These are phyloP conservation scores for Aptenodytes forsteri DNA, from an alignment of 2,113 vertebrate species.

Conservation along the genomic window DNA sequence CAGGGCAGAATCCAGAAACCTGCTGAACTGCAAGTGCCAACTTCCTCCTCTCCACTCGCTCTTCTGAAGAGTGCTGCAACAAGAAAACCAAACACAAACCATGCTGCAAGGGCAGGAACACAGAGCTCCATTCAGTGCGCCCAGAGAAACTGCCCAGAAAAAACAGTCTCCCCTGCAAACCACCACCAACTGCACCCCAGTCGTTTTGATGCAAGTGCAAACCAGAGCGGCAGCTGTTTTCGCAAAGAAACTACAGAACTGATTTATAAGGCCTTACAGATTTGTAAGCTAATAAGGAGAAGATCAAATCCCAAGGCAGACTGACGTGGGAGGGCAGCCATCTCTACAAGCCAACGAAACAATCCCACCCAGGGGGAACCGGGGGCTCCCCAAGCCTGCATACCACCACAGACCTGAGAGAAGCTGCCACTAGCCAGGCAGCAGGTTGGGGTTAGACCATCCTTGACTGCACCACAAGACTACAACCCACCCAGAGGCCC, in stretches of 20 bases:
- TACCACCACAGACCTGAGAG: neutral
- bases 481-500: neutral
- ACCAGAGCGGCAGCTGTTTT: neutral
- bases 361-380: fast-evolving
- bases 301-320: neutral
- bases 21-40: neutral
- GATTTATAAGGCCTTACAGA: neutral
- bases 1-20: neutral
- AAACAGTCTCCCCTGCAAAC: neutral
- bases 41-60: neutral
- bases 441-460: neutral
- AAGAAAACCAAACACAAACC: neutral
- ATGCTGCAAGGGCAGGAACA: neutral
- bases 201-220: neutral
- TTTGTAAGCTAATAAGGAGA: neutral
- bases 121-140: neutral
- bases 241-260: neutral
- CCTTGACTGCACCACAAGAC: neutral
- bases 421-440: neutral
- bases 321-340: neutral
- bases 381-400: neutral
- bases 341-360: neutral
- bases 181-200: neutral
- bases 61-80: neutral
- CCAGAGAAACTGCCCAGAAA: neutral